Conservation (phyloP, 1,140 invertebrate species). For the Hylaeus volcanicus region DNA sequence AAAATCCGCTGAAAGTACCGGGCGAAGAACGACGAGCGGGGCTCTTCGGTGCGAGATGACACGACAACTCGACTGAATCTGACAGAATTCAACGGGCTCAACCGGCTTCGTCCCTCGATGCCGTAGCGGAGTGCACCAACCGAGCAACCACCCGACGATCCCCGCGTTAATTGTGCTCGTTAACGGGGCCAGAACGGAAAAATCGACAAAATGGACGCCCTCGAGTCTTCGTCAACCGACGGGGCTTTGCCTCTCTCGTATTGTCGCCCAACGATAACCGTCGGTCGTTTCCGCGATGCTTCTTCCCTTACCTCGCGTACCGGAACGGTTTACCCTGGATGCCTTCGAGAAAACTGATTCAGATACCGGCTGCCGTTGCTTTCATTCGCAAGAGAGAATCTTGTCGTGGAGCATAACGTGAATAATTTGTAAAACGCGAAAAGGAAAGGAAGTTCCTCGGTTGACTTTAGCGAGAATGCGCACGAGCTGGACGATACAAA, state of each 20-base stretch:
- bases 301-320: neutral
- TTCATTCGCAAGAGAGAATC: neutral
- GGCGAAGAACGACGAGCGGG: slow-evolving; percentile 24
- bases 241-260: neutral
- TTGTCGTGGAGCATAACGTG: neutral
- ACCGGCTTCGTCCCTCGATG: neutral
- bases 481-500: neutral
- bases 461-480: neutral
- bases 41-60: slow-evolving; percentile 37
- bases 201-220: neutral
- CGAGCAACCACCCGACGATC: slow-evolving; percentile 12
- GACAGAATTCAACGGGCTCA: slow-evolving; percentile 44
- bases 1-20: slow-evolving; percentile 49
- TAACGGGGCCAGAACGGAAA: slow-evolving; percentile 15
- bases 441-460: too few species aligned
- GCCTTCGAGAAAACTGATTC: neutral
- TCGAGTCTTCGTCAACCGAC: neutral
- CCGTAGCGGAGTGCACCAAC: neutral
- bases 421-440: slow-evolving; percentile 2
- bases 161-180: slow-evolving; percentile 32
- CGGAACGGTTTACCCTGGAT: neutral
- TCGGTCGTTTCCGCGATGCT: too few species aligned
- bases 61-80: slow-evolving; percentile 48
- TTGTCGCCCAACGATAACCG: neutral
- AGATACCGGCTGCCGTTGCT: neutral